phyloP scores from a whole-genome alignment of 2,888 invertebrate genomes.

The Bibio marci region DNA sequence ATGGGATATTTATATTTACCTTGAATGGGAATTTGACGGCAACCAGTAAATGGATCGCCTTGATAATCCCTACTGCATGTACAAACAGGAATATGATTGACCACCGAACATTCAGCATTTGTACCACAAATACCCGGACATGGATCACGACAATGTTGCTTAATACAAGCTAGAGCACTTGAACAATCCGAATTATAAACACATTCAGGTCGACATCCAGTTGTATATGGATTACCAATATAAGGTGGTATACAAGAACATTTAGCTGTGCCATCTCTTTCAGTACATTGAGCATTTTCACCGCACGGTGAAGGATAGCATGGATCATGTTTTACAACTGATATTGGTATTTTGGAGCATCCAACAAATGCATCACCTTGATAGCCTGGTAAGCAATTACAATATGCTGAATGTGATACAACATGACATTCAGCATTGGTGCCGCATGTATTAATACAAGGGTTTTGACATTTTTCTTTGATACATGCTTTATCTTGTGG shows the following conservation, averaged over 20 bases:
- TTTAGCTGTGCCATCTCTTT: conserved; percentile 46
- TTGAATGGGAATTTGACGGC: conserved; percentile 38
- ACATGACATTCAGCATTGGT: conserved; percentile 63
- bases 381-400: conserved; percentile 58
- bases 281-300: conserved; percentile 62
- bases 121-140: conserved; percentile 70
- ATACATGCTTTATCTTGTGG: conserved; percentile 60
- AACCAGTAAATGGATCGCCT: conserved; percentile 71
- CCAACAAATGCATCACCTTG: conserved; percentile 75
- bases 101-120: conserved; percentile 66
- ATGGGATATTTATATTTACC: conserved; percentile 33
- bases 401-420: conserved; percentile 63
- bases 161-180: conserved; percentile 57
- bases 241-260: conserved; percentile 81
- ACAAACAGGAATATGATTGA: conserved; percentile 69
- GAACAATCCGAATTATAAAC: conserved; percentile 66
- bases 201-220: conserved; percentile 76
- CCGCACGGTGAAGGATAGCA: conserved; percentile 73
- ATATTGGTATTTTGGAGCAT: conserved; percentile 40
- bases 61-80: conserved; percentile 57
- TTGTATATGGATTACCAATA: conserved; percentile 70
- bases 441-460: conserved; percentile 63
- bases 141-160: conserved; percentile 72
- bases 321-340: conserved; percentile 32
- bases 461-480: conserved; percentile 64